These are phyloP conservation scores for Lochmaea crataegi DNA, from an alignment of 2,888 invertebrate species.

Conservation along the genomic window DNA sequence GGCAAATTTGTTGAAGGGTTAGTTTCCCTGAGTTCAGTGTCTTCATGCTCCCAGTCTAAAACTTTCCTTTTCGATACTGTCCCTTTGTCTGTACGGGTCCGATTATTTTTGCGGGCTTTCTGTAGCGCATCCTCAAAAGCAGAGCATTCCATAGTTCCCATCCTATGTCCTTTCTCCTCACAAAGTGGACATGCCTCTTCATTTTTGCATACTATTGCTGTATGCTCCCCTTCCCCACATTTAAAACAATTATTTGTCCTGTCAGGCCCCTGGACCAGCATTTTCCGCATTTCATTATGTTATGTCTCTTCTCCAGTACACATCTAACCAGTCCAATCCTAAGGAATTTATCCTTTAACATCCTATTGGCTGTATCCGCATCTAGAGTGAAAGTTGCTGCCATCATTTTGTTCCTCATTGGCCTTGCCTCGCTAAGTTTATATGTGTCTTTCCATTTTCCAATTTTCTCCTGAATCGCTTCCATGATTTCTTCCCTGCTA, in stretches of 20 bases:
- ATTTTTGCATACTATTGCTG: conserved; percentile 3
- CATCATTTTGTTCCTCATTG: conserved; percentile 14
- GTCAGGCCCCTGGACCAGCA: conserved; percentile 25
- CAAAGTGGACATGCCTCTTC: conserved; percentile 21
- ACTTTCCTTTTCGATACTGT: background rate
- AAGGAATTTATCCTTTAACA: background rate
- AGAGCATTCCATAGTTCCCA: conserved; percentile 14
- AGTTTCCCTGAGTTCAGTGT: background rate
- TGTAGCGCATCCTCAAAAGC: conserved; percentile 10
- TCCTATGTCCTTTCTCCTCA: conserved; percentile 9
- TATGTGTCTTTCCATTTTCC: background rate
- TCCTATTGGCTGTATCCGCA: background rate
- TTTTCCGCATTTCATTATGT: conserved; percentile 6
- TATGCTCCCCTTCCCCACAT: conserved; percentile 16
- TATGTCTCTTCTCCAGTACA: background rate
- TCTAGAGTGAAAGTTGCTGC: conserved; percentile 8
- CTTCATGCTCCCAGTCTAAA: background rate
- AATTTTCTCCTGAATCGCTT: background rate
- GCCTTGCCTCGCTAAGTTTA: conserved; percentile 16
- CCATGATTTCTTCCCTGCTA: background rate
- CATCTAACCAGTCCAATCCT: conserved; percentile 15
- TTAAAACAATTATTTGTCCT: conserved; percentile 3
- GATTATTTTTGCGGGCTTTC: conserved; percentile 3
- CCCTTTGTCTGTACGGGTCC: background rate
- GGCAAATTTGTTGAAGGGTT: conserved; percentile 2